Base-by-base conservation (phyloP, 2,113 vertebrate genomes). In the Cisticola juncidis region DNA sequence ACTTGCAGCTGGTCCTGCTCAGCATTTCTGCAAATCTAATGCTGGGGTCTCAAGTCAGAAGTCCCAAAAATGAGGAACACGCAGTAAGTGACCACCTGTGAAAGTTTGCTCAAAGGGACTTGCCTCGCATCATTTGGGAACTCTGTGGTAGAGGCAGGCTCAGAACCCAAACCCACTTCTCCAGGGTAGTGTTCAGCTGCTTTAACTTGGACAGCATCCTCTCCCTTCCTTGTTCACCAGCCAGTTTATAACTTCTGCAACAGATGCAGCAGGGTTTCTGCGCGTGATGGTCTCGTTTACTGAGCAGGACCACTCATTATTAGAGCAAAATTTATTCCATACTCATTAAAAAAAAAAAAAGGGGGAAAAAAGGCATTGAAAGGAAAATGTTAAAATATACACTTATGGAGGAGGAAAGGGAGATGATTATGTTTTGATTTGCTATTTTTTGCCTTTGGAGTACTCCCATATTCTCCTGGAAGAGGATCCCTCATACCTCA, bases 101-200 rank as follows among this genome's bases (percentile, higher is more conserved):
- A 92, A 74, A 90, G 29, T 69, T 86, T 88, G 64, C 81, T 96
- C 61, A 14, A 16, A 94, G 96, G 96, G 96, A 97, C 96, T 96
- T 97, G 94, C 96, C 96, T 96, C 35, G 1, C 76, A 96, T 96
- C 76, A 28, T 92, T 86, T 92, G 86, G 92, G 95, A 97, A 95
- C 94, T 96, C 92, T 81, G 95, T 96, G 96, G 96, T 95, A 72
- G 48, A 86, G 61, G 44, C 90, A 88, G 76, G 80, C 90, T 90
- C 80, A 96, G 85, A 97, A 95, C 80, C 80, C 86, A 96, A 96
- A 96, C 88, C 95, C 93, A 97, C 95, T 97, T 97, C 95, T 96
- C 82, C 92, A 92, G 82, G 69, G 94, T 56, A 90, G 45, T 60
- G 24, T 92, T 93, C 94, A 94, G 76, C 76, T 71, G 69, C 71